Evolutionary conservation across 2,797 vertebrate genomes (phyloP).

Genomic region (Ibycter americanus): DNA sequence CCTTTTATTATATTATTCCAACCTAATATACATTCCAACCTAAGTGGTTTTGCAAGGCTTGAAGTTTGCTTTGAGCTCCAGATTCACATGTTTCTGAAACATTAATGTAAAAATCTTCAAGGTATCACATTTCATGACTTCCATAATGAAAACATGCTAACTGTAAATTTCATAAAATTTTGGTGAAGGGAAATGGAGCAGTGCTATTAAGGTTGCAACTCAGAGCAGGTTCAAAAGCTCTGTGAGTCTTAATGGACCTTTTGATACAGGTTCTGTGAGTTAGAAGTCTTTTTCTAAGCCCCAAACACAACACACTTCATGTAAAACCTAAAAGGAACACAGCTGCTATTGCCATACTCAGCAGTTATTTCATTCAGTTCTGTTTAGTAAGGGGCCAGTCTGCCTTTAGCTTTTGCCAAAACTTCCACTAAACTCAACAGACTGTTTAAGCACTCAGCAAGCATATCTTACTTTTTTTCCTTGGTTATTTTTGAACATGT

Average conservation of each 20-base stretch:
- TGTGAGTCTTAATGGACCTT: neutral
- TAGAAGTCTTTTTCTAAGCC: neutral
- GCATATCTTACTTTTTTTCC: neutral
- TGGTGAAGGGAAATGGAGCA: neutral
- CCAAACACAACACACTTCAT: neutral
- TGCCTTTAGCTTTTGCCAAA: neutral
- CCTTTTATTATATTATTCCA: neutral
- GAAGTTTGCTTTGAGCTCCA: neutral
- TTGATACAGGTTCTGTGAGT: neutral
- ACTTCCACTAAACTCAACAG: neutral
- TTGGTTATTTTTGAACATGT: neutral
- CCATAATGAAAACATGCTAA: neutral
- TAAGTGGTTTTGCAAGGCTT: conserved; percentile 32
- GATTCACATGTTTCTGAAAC: conserved; percentile 1
- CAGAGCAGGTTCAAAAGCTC: neutral
- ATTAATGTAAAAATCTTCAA: neutral
- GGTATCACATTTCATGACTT: neutral
- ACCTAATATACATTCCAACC: neutral
- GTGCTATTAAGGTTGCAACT: neutral
- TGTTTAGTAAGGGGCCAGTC: neutral
- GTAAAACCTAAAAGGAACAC: neutral
- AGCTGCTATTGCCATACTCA: neutral
- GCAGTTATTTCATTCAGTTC: neutral
- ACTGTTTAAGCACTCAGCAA: neutral
- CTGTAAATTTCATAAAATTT: neutral